Conservation (phyloP, 2,113 vertebrate species). For the Cebidichthys violaceus region DNA sequence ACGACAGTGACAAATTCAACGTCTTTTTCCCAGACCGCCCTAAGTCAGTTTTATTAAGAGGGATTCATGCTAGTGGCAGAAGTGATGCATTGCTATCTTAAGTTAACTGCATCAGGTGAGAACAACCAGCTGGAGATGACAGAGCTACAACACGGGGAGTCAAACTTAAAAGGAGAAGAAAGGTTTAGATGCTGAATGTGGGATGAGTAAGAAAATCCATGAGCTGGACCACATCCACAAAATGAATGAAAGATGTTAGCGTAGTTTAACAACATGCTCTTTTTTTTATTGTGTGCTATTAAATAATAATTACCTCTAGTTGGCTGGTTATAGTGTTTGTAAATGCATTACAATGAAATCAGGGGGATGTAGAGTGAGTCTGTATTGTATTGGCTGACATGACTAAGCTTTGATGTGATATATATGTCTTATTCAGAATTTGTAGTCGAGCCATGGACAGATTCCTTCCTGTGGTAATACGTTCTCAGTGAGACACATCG, state of each 20-base stretch:
- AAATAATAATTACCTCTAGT: not conserved
- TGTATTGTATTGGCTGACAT: not conserved
- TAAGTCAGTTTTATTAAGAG: not conserved
- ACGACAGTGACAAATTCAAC: not conserved
- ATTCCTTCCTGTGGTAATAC: conserved; percentile 38
- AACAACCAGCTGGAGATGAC: conserved; percentile 4
- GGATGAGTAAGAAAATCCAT: not conserved
- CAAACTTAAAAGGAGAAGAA: conserved; percentile 29
- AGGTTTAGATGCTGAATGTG: not conserved
- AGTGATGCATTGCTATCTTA: conserved; percentile 5
- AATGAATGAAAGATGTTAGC: not conserved
- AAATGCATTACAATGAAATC: not conserved
- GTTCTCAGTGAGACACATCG: conserved; percentile 25
- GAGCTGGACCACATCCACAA: not conserved
- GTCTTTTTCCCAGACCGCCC: not conserved
- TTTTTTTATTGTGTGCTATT: not conserved
- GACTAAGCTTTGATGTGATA: conserved; percentile 11
- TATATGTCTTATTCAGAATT: conserved; percentile 15
- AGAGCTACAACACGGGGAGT: not conserved
- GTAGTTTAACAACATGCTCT: not conserved
- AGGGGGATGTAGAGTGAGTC: not conserved
- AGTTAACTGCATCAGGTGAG: conserved; percentile 7
- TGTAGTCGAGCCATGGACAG: conserved; percentile 26
- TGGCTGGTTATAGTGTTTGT: not conserved
- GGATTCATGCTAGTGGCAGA: not conserved